phyloP scores from a whole-genome alignment of 2,888 invertebrate species.

The Himalopsyche anomala region DNA sequence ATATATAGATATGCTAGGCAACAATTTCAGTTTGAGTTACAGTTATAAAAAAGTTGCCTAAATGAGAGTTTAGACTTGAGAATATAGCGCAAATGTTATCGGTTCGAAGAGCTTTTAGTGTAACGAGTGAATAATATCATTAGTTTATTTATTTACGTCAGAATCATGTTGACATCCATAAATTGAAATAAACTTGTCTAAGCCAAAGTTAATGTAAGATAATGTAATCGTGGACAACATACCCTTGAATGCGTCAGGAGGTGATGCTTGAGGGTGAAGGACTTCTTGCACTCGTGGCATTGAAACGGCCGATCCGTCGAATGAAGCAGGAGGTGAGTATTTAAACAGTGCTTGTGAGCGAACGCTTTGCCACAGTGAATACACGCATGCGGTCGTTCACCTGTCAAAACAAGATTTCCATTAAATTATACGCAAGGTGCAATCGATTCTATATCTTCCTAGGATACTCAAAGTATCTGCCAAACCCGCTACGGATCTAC shows the following conservation, averaged over 20 bases:
- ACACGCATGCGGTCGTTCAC: slow-evolving; percentile 87
- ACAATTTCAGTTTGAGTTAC: no score
- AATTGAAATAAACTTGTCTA: slow-evolving; percentile 16
- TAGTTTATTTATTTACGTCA: no score
- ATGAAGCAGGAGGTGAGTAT: slow-evolving; percentile 88
- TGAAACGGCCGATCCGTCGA: slow-evolving; percentile 89
- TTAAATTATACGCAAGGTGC: no score
- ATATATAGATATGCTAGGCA: no score
- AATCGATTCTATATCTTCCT: no score
- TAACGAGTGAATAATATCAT: slow-evolving; percentile 6
- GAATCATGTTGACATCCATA: no score
- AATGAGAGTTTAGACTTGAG: not conserved
- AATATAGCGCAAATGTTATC: slow-evolving; percentile 21
- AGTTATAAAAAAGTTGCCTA: not conserved
- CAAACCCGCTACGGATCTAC: no score
- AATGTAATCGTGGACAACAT: slow-evolving; percentile 66
- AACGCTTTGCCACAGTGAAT: slow-evolving; percentile 88
- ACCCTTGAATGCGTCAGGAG: slow-evolving; percentile 87
- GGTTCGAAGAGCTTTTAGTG: slow-evolving; percentile 46
- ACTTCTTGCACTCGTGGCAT: slow-evolving; percentile 91
- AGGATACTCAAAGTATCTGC: no score
- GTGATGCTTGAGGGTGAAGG: slow-evolving; percentile 90
- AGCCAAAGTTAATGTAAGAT: not conserved
- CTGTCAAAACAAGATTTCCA: slow-evolving; percentile 68
- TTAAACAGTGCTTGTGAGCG: slow-evolving; percentile 89